Base-by-base conservation (phyloP, 1,140 invertebrate species). In the Mylabris phalerata region DNA sequence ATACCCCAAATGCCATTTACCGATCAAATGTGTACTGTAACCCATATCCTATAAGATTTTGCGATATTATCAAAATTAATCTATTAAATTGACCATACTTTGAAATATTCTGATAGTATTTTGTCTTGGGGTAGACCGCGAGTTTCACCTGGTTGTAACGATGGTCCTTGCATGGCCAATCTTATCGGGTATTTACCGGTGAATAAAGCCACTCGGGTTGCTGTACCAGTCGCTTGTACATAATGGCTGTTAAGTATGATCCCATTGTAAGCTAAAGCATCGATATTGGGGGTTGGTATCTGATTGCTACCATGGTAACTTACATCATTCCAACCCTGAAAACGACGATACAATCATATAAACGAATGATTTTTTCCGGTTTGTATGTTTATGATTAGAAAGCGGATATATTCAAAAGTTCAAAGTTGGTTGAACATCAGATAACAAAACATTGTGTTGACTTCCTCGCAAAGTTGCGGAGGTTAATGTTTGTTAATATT, bases 251-350 rank as follows among this genome's bases (percentile, higher is more conserved):
- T 84, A 3, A 87, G 73, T 56, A 86, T 82, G 54, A 87, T 75
- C 9, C 85, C 85, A 63, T 81, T 80, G 58, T 80, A 81, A 1
- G 83, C 85, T 3, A 88, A 67, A 3, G 78, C 79, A 57, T 86
- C 84, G 19, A 88, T 81, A 63, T 87, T 85, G 0, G 85, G 85
- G 0, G 85, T 87, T 11, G 79, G 77, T 58, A 86, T 84, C 69
- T 87, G 79, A 63, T 83, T 74, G 9, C 84, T 85, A 9, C 86
- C 87, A 66, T 88, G 87, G 67, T 85, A 88, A 57, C 85, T 79
- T 3, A 89, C 81, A 69, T 89, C 86, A 68, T 88, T 85, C 84
- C 84, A 89, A n/a, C 87, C 87, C 86, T 87, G 59, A 25, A 71
- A 70, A 55, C 52, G 9, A 9, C 5, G 10, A 42, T n/a, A 4